Percentiles rank a stretch among this genome's conserved stretches.
Conservation (phyloP, 2,797 vertebrate genomes). For the Mallotus villosus region DNA sequence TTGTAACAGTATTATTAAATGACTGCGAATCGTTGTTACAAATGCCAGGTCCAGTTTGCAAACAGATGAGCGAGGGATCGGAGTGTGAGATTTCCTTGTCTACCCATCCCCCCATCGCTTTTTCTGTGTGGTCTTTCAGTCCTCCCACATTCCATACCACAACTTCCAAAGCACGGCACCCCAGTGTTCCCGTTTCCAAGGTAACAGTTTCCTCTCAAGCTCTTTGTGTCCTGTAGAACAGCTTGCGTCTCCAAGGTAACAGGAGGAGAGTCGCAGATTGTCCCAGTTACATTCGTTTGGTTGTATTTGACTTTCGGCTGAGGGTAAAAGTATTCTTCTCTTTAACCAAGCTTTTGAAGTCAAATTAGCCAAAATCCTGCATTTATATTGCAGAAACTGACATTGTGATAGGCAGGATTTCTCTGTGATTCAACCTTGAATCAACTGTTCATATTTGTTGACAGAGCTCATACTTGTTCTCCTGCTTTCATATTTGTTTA, state of each 20-base stretch:
- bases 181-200: slow-evolving; percentile 57
- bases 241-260: slow-evolving; percentile 58
- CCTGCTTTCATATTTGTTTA: not conserved
- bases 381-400: not conserved
- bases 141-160: slow-evolving; percentile 47
- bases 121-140: slow-evolving; percentile 8
- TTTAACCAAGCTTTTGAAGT: not conserved
- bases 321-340: not conserved
- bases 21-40: not conserved
- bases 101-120: slow-evolving; percentile 21
- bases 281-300: slow-evolving; percentile 29
- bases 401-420: not conserved
- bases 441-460: slow-evolving; percentile 2
- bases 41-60: slow-evolving; percentile 3
- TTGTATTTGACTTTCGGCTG: slow-evolving; percentile 6
- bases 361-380: not conserved
- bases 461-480: not conserved
- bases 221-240: slow-evolving; percentile 44
- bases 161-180: slow-evolving; percentile 50
- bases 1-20: not conserved
- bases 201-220: slow-evolving; percentile 47
- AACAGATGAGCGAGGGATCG: not conserved
- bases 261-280: slow-evolving; percentile 32
- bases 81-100: not conserved
- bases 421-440: not conserved